These are phyloP conservation scores for Agonum fuliginosum DNA, from an alignment of 2,888 invertebrate genomes.

Conservation along the genomic window DNA sequence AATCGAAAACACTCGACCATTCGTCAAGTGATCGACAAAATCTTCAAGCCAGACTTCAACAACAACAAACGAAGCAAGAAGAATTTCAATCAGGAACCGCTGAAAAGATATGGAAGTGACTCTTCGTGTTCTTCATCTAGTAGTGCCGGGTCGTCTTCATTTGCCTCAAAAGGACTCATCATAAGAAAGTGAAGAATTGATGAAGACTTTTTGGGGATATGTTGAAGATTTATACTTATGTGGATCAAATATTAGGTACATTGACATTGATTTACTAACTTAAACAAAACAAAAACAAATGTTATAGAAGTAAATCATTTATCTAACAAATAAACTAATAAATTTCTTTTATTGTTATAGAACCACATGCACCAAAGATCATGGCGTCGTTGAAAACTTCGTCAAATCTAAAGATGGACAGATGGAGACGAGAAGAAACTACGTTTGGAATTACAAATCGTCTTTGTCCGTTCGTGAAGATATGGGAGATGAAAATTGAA, in stretches of 20 bases:
- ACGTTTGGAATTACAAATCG: background rate
- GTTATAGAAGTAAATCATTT: too few species aligned
- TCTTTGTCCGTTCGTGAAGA: too few species aligned
- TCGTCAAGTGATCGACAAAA: constrained; percentile 79
- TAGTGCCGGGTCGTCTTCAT: constrained; percentile 39
- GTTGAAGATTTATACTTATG: background rate
- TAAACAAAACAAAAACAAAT: background rate
- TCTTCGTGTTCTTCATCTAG: constrained; percentile 60
- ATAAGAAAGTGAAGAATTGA: constrained; percentile 54
- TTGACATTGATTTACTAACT: background rate
- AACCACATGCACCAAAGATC: background rate
- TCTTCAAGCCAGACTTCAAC: constrained; percentile 75
- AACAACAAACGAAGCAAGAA: constrained; percentile 59
- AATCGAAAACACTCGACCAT: constrained; percentile 82
- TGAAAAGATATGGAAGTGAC: constrained; percentile 61
- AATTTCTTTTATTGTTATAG: constrained; percentile 17
- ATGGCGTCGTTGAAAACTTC: background rate
- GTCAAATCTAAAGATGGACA: background rate
- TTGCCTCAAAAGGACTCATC: constrained; percentile 44
- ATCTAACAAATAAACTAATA: constrained; percentile 11
- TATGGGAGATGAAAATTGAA: background rate
- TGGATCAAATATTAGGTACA: constrained; percentile 21
- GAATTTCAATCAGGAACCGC: constrained; percentile 48
- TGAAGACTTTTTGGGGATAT: constrained; percentile 4
- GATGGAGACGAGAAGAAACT: background rate